Evolutionary conservation across 2,797 vertebrate species (phyloP).

Genomic region (Coilia nasus): DNA sequence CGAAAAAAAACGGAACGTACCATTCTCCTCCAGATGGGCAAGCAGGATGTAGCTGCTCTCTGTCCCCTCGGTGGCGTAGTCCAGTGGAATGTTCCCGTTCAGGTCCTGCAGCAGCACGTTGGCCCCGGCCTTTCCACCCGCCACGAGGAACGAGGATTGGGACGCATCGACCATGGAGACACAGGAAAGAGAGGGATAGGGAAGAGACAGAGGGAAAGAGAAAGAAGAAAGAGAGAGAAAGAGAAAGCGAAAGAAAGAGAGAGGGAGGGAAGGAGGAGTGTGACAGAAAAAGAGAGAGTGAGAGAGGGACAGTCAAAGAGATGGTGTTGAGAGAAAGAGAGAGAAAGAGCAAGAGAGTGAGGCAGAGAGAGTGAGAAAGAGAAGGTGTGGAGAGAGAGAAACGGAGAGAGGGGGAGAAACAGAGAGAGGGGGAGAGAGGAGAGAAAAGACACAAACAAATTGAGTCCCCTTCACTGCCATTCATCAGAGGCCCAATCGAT

Average conservation of each 20-base stretch:
- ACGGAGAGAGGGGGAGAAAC: neutral
- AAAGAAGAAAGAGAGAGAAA: neutral
- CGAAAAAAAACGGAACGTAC: slow-evolving; percentile 69
- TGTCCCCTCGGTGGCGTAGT: slow-evolving; percentile 88
- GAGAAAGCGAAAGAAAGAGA: slow-evolving; percentile 21
- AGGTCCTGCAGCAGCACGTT: slow-evolving; percentile 91
- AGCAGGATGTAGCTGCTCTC: slow-evolving; percentile 87
- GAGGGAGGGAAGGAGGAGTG: slow-evolving; percentile 39
- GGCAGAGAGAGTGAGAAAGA: neutral
- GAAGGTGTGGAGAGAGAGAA: too few relatives aligned
- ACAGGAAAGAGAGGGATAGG: neutral
- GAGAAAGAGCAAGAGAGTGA: neutral
- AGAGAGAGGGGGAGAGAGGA: neutral
- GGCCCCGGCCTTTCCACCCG: slow-evolving; percentile 80
- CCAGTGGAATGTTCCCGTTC: slow-evolving; percentile 87
- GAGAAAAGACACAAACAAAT: slow-evolving; percentile 48
- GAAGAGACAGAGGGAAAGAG: neutral
- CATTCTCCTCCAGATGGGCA: slow-evolving; percentile 89
- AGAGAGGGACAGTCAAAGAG: too few relatives aligned
- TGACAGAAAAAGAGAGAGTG: neutral
- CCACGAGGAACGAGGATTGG: neutral
- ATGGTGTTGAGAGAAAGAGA: neutral
- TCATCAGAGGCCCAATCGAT: slow-evolving; percentile 61
- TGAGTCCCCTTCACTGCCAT: slow-evolving; percentile 50
- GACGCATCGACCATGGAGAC: neutral